Conservation (phyloP, 35 echinoderm and acorn worm genomes). For the Hemicentrotus pulcherrimus region DNA sequence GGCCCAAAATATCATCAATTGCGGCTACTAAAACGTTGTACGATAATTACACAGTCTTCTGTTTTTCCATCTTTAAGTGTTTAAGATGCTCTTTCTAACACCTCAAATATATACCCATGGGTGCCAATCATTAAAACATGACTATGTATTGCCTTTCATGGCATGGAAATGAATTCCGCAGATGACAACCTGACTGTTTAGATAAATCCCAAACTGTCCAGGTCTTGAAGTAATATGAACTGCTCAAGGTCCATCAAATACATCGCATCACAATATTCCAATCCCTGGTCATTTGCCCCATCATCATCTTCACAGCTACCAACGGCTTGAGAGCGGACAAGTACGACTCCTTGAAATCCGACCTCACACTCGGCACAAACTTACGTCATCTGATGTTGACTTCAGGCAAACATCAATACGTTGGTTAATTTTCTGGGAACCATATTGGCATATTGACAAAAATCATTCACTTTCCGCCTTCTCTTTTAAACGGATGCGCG, state of each 20-base stretch:
- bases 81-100: too few relatives aligned
- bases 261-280: not conserved
- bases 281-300: not conserved
- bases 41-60: too few relatives aligned
- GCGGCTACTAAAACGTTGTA: too few relatives aligned
- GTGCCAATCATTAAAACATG: too few relatives aligned
- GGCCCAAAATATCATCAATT: too few relatives aligned
- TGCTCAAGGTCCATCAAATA: not conserved
- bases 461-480: not conserved
- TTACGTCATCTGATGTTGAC: slow-evolving; percentile 9
- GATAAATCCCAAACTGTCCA: not conserved
- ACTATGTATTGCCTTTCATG: too few relatives aligned
- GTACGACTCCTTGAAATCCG: not conserved
- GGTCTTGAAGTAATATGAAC: not conserved
- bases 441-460: not conserved
- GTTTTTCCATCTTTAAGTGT: too few relatives aligned
- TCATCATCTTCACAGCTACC: not conserved
- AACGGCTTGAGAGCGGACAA: not conserved
- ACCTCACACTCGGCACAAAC: not conserved
- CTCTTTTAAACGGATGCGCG: not conserved
- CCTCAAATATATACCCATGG: too few relatives aligned
- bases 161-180: not conserved
- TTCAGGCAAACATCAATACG: not conserved
- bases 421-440: not conserved
- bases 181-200: not conserved